Evolutionary conservation across 1,140 invertebrate species (phyloP).

Genomic region (Trichonephila inaurata): DNA sequence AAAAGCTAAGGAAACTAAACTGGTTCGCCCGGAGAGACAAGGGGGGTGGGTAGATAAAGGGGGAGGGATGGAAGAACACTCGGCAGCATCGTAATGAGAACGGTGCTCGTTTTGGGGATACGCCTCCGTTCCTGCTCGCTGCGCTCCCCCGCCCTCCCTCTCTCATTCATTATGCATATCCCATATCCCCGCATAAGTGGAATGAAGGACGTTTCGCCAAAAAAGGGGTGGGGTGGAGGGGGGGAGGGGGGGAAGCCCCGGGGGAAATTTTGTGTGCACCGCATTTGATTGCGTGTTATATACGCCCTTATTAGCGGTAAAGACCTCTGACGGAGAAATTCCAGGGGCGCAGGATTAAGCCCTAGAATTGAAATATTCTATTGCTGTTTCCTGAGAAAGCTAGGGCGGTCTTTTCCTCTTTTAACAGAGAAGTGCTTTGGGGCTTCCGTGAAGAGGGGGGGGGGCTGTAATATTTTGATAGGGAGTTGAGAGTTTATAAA

Average conservation of each 20-base stretch:
- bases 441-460: background rate
- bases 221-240: background rate
- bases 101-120: slow-evolving; percentile 4
- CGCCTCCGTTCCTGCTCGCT: background rate
- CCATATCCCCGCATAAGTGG: slow-evolving; percentile 41
- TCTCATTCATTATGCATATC: slow-evolving; percentile 52
- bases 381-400: slow-evolving; percentile 24
- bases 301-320: slow-evolving; percentile 33
- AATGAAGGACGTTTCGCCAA: slow-evolving; percentile 19
- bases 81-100: slow-evolving; percentile 20
- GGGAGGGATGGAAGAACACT: background rate
- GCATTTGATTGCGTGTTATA: slow-evolving; percentile 40
- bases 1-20: slow-evolving; percentile 28
- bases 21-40: slow-evolving; percentile 17
- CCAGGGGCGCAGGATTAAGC: slow-evolving; percentile 32
- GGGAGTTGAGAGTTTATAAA: background rate
- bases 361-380: slow-evolving; percentile 33
- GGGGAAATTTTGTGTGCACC: slow-evolving; percentile 30
- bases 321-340: slow-evolving; percentile 37
- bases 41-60: background rate
- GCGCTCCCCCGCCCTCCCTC: background rate
- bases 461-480: background rate
- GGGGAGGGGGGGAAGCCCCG: background rate
- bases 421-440: background rate
- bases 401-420: background rate